A percentile compares a stretch with the other conserved stretches of the same genome.
phyloP scores from a whole-genome alignment of 2,113 vertebrate species.

The Ibidorhyncha struthersii region DNA sequence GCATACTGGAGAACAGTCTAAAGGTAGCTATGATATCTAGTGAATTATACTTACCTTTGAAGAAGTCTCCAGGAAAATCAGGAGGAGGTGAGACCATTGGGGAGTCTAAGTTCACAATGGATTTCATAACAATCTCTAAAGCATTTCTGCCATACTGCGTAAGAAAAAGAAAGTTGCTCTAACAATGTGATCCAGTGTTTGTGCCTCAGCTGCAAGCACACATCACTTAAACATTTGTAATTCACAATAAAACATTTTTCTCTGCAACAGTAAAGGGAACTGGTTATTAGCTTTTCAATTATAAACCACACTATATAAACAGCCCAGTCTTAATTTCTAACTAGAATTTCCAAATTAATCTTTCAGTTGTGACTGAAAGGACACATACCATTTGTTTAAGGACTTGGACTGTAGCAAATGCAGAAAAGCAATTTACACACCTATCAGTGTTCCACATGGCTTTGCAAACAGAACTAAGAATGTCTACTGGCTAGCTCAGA shows the following conservation, averaged over 20 bases:
- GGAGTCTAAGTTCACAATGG: slow-evolving; percentile 93
- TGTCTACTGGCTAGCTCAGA: background rate
- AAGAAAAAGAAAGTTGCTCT: background rate
- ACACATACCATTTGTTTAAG: background rate
- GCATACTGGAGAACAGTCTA: background rate
- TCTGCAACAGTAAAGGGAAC: background rate
- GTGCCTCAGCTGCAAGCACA: background rate
- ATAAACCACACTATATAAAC: background rate
- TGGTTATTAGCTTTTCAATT: background rate
- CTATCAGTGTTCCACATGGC: fast-evolving
- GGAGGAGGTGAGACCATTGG: slow-evolving; percentile 92
- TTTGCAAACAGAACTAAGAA: background rate
- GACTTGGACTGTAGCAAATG: background rate
- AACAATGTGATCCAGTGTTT: background rate
- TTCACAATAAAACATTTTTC: background rate
- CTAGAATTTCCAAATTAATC: background rate
- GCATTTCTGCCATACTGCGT: slow-evolving; percentile 95
- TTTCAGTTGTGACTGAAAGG: background rate
- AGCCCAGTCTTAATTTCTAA: background rate
- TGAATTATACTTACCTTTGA: slow-evolving; percentile 84
- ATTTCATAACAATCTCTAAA: slow-evolving; percentile 98
- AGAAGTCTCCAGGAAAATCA: slow-evolving; percentile 95
- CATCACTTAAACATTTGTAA: background rate
- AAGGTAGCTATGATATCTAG: background rate
- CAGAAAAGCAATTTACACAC: background rate